Evolutionary conservation across 2,113 vertebrate genomes (phyloP), one percentile per base, ranked within the genome.

Genomic region (Tetraodon nigroviridis): DNA sequence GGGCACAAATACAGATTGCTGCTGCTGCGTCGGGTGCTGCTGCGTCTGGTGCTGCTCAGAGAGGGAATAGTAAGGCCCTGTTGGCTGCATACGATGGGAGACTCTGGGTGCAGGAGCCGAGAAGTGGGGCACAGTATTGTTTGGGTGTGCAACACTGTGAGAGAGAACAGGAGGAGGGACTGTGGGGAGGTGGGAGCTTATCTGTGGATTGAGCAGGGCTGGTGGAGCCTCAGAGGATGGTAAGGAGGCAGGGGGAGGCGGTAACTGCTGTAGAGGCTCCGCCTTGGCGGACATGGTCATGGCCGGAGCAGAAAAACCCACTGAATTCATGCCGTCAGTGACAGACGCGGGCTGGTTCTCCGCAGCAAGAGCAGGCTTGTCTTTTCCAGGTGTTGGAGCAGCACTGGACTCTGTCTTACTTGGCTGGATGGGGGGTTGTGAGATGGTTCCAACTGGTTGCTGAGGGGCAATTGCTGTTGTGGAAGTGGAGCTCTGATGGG

Each of bases 101-200:
- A 88, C 80, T 86, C 93, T 90, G 80, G 93, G 92, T 5, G 92
- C 92, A 68, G 93, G 91, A 78, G 93, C 90, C 74, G 94, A 89
- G 89, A 96, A 94, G 67, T 95, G 95, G 91, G 95, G 93, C 89
- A 96, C 90, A 75, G 92, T 94, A 92, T 85, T 93, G 90, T 93
- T 86, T 57, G 79, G 77, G 49, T 86, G 93, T 69, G 92, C 75
- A 64, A 83, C 76, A 51, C 77, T 86, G 68, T 86, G 88, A 44
- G 83, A 91, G 76, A 91, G 88, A 60, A 89, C 88, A 21, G 92
- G 82, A 29, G 88, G 91, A 80, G 79, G 90, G 73, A 47, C 92
- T 84, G 0, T 89, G 54, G 86, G 90, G 85, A 84, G 90, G 86
- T 79, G 84, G 61, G 93, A 85, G 86, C 89, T 80, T 22, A 89